Base-by-base conservation (phyloP, 2,113 vertebrate genomes). In the Nothoprocta pentlandii region DNA sequence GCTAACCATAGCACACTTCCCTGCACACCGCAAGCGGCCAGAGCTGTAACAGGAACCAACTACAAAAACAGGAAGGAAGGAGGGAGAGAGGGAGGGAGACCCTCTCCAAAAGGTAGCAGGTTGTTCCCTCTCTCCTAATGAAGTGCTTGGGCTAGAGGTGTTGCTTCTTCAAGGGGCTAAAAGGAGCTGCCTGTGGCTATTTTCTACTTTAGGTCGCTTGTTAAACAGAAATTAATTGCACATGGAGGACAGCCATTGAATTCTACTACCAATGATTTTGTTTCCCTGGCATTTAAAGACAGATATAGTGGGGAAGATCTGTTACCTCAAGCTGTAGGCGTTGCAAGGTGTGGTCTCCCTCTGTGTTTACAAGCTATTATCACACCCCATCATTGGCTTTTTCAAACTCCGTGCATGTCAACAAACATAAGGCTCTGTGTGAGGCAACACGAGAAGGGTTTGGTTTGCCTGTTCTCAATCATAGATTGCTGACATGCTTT, bases 401-500 rank as follows among this genome's bases (percentile, higher is more conserved):
- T 69, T 49, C 25, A 87, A 32, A 61, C 94, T 71, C 80, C 80
- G 75, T 87, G 80, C 90, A 75, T 51, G 67, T 95, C 96, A 97
- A 74, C 93, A 96, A 90, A n/a, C 73, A 86, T 91, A 94, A 88
- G 73, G 56, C 16, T 46, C 89, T 67, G 82, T 84, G 83, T 51
- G 79, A 90, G 82, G 73, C 61, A 94, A 91, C 70, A 25, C 3
- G 28, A 94, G 75, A 89, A 78, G 68, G 67, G 70, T 30, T 94
- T 47, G 62, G 93, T 92, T 96, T 90, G 77, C 93, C 92, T 94
- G 75, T 61, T 75, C 61, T 95, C 76, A 93, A 61, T 64, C 58
- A 89, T 54, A 82, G 71, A 85, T 13, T 83, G 83, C 69, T 84
- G 89, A 78, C 61, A 58, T 78, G 73, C 36, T 94, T 87, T 85